phyloP scores from a whole-genome alignment of 2,113 vertebrate species.

The Nothoprocta perdicaria region DNA sequence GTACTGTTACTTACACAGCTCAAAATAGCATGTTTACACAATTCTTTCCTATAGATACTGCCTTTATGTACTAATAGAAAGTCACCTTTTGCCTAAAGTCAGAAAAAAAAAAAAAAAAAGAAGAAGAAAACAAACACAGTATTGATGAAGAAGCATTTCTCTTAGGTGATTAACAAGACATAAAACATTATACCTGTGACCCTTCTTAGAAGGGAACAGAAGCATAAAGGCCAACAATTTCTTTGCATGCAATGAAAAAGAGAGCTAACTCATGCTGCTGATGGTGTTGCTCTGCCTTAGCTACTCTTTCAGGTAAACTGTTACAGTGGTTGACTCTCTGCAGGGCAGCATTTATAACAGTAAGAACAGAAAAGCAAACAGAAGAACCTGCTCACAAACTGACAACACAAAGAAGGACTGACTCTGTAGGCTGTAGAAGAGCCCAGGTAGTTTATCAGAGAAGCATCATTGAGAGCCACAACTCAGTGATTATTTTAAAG shows the following conservation, averaged over 20 bases:
- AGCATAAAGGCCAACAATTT: conserved; percentile 15
- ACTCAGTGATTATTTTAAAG: background rate
- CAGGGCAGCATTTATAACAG: background rate
- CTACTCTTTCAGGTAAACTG: background rate
- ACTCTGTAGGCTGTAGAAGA: background rate
- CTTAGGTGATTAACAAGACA: background rate
- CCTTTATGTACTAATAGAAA: background rate
- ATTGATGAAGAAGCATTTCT: background rate
- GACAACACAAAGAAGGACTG: background rate
- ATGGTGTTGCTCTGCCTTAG: background rate
- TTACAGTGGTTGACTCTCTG: background rate
- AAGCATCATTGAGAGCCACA: background rate
- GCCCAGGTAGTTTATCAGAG: background rate
- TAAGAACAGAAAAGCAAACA: background rate
- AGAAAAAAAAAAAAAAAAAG: conserved; percentile 32
- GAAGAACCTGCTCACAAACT: background rate
- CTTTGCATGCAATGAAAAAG: background rate
- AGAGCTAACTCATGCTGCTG: background rate
- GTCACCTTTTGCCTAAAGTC: background rate
- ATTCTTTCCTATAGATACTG: background rate
- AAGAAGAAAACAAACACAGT: conserved; percentile 40
- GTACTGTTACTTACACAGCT: background rate
- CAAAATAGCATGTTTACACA: background rate
- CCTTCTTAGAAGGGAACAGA: background rate
- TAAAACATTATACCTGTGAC: background rate